Evolutionary conservation across 2,113 vertebrate genomes (phyloP).

Genomic region (Notothenia coriiceps): DNA sequence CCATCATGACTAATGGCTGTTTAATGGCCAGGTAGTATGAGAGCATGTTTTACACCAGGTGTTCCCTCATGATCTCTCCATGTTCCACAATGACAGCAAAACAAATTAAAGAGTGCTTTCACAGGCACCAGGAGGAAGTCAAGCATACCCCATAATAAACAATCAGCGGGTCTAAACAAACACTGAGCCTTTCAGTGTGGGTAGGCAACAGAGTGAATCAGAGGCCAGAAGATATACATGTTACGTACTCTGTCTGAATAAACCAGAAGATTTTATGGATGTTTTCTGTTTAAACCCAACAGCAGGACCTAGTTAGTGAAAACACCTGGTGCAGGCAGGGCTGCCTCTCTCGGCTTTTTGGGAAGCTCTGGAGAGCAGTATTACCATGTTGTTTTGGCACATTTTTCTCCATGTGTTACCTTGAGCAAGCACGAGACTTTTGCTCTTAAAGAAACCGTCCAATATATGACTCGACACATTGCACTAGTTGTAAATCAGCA

Average conservation of each 20-base stretch:
- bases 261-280: conserved; percentile 17
- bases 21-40: neutral
- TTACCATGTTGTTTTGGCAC: conserved; percentile 28
- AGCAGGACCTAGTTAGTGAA: conserved; percentile 26
- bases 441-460: neutral
- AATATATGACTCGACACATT: conserved; percentile 9
- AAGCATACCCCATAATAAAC: neutral
- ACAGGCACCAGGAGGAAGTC: neutral
- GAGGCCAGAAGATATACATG: neutral
- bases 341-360: conserved; percentile 24
- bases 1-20: conserved; percentile 5
- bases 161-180: conserved; percentile 2
- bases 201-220: neutral
- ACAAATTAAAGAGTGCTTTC: conserved; percentile 21
- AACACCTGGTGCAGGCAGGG: conserved; percentile 31
- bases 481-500: conserved; percentile 24
- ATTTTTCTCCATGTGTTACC: conserved; percentile 18
- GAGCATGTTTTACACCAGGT: neutral
- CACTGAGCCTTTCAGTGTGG: conserved; percentile 4
- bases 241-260: neutral
- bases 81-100: conserved; percentile 20
- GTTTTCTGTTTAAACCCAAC: conserved; percentile 10
- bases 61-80: conserved; percentile 26
- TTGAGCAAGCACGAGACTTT: conserved; percentile 17
- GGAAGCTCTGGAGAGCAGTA: conserved; percentile 8